Evolutionary conservation across 2,113 vertebrate species (phyloP).

Genomic region (Prinia subflava): DNA sequence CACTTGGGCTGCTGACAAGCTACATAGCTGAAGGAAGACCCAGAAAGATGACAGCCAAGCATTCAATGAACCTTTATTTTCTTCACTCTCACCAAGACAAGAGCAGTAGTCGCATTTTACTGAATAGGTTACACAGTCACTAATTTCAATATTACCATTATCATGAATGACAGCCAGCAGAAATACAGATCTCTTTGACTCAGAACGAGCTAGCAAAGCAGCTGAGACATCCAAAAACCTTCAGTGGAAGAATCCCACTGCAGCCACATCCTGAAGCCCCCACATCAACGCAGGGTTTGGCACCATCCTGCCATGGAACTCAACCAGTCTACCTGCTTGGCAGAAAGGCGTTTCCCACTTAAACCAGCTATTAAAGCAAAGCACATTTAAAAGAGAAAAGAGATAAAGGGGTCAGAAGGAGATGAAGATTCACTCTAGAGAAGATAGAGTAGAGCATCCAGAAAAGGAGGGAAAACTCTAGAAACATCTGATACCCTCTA

Average conservation of each 20-base stretch:
- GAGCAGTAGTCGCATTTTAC: background rate
- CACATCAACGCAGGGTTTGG: rapidly evolving
- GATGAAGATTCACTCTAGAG: background rate
- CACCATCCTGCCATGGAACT: rapidly evolving
- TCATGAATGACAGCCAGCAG: background rate
- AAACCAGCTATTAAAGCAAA: background rate
- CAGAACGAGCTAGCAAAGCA: background rate
- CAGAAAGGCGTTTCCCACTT: background rate
- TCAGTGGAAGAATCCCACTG: background rate
- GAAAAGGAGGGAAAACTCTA: slow-evolving; percentile 20
- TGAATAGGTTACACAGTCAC: background rate
- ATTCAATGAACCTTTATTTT: background rate
- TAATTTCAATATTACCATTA: background rate
- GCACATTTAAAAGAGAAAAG: background rate
- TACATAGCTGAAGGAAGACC: background rate
- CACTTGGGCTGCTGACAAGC: background rate
- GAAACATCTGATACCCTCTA: background rate
- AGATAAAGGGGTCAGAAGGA: background rate
- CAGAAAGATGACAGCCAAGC: background rate
- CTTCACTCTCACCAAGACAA: background rate
- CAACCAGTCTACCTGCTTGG: background rate
- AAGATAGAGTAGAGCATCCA: background rate
- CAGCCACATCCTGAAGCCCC: background rate
- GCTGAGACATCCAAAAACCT: background rate
- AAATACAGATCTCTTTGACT: background rate